Evolutionary conservation across 2,113 vertebrate species (phyloP), one percentile per base, ranked within the genome.

Genomic region (Caranx ignobilis): DNA sequence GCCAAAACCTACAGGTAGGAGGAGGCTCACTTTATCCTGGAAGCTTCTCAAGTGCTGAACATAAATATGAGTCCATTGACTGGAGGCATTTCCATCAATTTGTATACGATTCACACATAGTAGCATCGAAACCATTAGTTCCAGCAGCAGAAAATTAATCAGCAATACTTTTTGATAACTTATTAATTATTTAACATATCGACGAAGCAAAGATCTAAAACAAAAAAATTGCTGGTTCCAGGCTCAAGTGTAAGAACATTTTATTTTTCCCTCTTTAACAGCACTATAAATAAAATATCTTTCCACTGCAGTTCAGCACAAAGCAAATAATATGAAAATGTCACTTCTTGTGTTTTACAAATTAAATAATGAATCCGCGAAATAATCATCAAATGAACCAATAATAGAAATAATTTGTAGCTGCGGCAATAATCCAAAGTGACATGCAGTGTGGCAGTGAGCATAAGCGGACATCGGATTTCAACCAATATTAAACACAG

Each of bases 1-100:
- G 41, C 56, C 19, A 45, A 72, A 73, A 70, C 60, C 67, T 50
- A 75, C 39, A 79, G 71, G 50, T 11, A 34, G 47, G 15, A 68
- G 13, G 50, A 61, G 50, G 5, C 19, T 5, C 0, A 2, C 56
- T 57, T 71, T 34, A 74, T 55, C 59, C 39, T 35, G 48, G 55
- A 45, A 52, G 43, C 50, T 41, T 79, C 71, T 34, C 37, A 56
- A 45, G 69, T 34, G 11, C 43, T 11, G 2, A 57, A 77, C 5
- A 68, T 35, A 52, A 21, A 4, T 34, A 13, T 64, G 34, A 12
- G 43, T 50, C 21, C 15, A 11, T 56, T 1, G 1, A 21, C n/a
- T 8, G 32, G 34, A 31, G 6, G 48, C 48, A 75, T n/a, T 70
- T 56, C 56, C 15, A 43, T 56, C 21, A 21, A 21, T 59, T 65